Evolutionary conservation across 2,797 vertebrate species (phyloP).

Genomic region (Etheostoma perlongum): DNA sequence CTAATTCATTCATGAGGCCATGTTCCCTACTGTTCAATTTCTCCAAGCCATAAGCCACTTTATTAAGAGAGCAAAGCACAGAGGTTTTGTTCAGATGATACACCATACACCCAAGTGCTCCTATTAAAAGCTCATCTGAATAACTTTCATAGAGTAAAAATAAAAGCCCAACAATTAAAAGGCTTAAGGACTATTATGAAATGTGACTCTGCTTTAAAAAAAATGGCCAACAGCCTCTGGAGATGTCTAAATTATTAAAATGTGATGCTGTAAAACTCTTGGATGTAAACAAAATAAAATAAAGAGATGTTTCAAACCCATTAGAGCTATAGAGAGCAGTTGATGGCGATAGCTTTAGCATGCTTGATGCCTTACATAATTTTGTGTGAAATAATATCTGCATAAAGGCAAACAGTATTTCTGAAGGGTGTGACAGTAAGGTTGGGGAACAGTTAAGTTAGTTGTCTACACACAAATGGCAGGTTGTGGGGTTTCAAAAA

Average conservation of each 20-base stretch:
- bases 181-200: constrained; percentile 43
- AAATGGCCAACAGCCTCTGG: constrained; percentile 33
- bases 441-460: background rate
- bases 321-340: constrained; percentile 32
- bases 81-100: constrained; percentile 62
- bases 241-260: constrained; percentile 51
- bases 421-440: constrained; percentile 2
- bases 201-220: constrained; percentile 29
- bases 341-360: constrained; percentile 16
- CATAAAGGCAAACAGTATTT: background rate
- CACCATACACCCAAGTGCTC: constrained; percentile 61
- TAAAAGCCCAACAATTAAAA: constrained; percentile 56
- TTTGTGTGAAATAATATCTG: constrained; percentile 26
- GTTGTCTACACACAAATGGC: background rate
- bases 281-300: background rate
- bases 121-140: constrained; percentile 70
- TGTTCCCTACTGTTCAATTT: constrained; percentile 68
- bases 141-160: constrained; percentile 54
- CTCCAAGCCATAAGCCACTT: constrained; percentile 65
- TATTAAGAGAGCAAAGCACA: constrained; percentile 65
- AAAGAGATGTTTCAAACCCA: constrained; percentile 14
- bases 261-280: constrained; percentile 31
- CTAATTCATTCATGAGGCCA: constrained; percentile 80
- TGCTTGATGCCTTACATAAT: constrained; percentile 24
- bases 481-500: constrained; percentile 5